Conservation (phyloP, 2,888 invertebrate genomes). For the Subacronicta megacephala region DNA sequence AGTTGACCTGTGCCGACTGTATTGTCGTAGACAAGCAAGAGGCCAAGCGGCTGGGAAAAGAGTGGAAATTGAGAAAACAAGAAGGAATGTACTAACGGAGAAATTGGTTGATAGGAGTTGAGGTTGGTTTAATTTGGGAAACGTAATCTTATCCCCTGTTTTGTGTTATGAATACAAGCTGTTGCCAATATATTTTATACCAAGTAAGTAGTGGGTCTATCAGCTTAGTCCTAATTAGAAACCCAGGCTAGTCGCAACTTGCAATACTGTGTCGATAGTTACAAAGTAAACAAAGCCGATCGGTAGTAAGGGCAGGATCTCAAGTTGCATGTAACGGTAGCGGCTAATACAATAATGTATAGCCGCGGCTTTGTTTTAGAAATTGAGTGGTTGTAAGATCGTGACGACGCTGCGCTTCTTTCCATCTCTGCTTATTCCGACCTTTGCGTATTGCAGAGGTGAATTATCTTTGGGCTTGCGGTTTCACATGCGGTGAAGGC, state of each 20-base stretch:
- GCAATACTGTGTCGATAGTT: slow-evolving; percentile 23
- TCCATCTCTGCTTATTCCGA: slow-evolving; percentile 53
- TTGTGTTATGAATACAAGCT: too few relatives aligned
- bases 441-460: slow-evolving; percentile 67
- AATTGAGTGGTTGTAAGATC: slow-evolving; percentile 83
- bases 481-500: slow-evolving; percentile 49
- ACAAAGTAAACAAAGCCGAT: slow-evolving; percentile 30
- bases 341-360: slow-evolving; percentile 80
- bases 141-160: too few relatives aligned
- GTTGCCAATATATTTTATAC: too few relatives aligned
- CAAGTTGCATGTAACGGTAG: slow-evolving; percentile 82
- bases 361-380: slow-evolving; percentile 84
- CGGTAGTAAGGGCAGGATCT: slow-evolving; percentile 63
- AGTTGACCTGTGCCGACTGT: too few relatives aligned
- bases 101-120: too few relatives aligned
- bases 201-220: too few relatives aligned
- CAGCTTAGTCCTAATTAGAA: slow-evolving; percentile 19
- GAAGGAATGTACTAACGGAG: too few relatives aligned
- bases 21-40: too few relatives aligned
- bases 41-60: too few relatives aligned
- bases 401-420: slow-evolving; percentile 81
- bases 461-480: slow-evolving; percentile 64
- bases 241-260: slow-evolving; percentile 15
- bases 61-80: too few relatives aligned
- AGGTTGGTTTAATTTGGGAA: too few relatives aligned